Percentiles rank a stretch among this genome's conserved stretches.
Evolutionary conservation across 1,140 invertebrate genomes (phyloP).

Genomic region (Sitophilus oryzae): DNA sequence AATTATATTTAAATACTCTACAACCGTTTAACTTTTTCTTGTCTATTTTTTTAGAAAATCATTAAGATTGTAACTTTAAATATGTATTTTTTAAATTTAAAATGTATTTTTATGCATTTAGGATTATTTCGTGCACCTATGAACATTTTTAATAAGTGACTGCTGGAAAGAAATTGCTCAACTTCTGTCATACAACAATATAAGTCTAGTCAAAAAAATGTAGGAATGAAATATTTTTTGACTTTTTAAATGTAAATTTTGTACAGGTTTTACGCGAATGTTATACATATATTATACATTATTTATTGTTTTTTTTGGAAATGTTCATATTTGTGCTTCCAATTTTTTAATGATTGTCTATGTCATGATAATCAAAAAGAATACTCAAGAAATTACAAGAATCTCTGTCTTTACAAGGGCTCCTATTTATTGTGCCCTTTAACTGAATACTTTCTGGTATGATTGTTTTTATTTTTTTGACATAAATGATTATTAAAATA

Average conservation of each 20-base stretch:
- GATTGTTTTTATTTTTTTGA: conserved; percentile 6
- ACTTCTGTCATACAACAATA: not conserved
- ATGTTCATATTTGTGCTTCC: conserved; percentile 28
- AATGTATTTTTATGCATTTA: conserved; percentile 9
- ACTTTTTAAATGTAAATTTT: conserved; percentile 6
- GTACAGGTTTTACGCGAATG: not conserved
- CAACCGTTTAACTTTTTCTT: conserved; percentile 1
- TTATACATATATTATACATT: conserved; percentile 11
- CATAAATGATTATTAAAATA: not conserved
- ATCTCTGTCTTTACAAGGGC: not conserved
- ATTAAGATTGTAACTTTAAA: not conserved
- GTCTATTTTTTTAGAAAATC: not conserved
- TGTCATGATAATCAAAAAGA: not conserved
- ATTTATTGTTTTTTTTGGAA: conserved; percentile 16
- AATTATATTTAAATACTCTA: conserved; percentile 15
- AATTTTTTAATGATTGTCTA: conserved; percentile 3
- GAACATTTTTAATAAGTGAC: conserved; percentile 11
- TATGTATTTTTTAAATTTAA: conserved; percentile 1
- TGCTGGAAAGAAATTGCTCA: not conserved
- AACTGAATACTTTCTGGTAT: not conserved
- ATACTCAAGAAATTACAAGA: not conserved
- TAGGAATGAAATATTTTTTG: not conserved
- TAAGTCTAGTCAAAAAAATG: conserved; percentile 14
- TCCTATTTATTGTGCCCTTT: not conserved
- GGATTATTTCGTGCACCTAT: not conserved